These are phyloP conservation scores for Anthopleura sola DNA, from an alignment of 64 coral and sea anemone species.

Conservation along the genomic window DNA sequence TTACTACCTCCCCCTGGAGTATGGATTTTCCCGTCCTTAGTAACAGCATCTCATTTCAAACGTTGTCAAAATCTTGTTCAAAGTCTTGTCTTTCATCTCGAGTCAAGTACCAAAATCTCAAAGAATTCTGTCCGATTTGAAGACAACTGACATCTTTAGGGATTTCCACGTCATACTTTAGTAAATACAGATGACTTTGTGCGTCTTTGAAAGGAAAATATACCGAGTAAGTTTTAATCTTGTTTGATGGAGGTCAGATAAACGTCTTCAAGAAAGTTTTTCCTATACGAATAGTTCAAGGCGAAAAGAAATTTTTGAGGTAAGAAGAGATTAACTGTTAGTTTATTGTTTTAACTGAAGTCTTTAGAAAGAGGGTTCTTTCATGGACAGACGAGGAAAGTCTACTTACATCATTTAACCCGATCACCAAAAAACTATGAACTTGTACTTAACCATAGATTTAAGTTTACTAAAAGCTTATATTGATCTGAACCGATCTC, in stretches of 20 bases:
- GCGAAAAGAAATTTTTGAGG: not conserved
- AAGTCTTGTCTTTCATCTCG: not conserved
- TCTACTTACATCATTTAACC: too few species aligned
- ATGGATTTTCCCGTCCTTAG: not conserved
- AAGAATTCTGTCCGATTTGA: conserved; percentile 1
- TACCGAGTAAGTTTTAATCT: not conserved
- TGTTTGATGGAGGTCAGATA: not conserved
- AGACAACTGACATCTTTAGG: not conserved
- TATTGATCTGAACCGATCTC: too few species aligned
- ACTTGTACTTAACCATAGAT: too few species aligned
- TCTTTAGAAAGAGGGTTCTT: not conserved
- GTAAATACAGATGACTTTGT: not conserved
- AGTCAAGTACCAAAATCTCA: not conserved
- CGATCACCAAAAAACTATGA: too few species aligned
- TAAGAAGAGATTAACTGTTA: not conserved
- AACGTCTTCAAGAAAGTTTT: not conserved
- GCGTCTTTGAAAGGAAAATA: not conserved
- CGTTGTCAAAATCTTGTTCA: not conserved
- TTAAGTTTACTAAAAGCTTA: too few species aligned
- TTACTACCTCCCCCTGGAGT: not conserved
- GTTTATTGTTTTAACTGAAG: not conserved
- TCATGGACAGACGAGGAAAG: too few species aligned
- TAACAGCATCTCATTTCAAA: not conserved
- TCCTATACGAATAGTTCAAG: not conserved
- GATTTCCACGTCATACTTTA: not conserved